Evolutionary conservation across 2,888 invertebrate species (phyloP).

Genomic region (Macrophya alboannulata): DNA sequence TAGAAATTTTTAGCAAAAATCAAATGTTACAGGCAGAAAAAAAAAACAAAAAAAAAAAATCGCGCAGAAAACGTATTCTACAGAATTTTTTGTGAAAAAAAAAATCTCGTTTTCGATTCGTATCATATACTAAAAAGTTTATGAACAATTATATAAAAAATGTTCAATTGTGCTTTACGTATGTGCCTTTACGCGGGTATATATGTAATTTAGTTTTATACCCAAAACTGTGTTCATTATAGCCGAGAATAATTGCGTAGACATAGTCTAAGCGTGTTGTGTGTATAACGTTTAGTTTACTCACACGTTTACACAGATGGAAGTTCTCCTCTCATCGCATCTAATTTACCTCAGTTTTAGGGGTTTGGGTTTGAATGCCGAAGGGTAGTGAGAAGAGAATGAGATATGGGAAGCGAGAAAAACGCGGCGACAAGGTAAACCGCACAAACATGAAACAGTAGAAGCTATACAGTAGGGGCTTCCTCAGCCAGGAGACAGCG

Average conservation of each 20-base stretch:
- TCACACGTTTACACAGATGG: background rate
- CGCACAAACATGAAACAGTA: constrained; percentile 23
- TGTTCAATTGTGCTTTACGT: background rate
- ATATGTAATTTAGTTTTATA: background rate
- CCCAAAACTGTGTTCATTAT: background rate
- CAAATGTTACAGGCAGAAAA: background rate
- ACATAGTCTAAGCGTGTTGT: background rate
- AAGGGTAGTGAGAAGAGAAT: constrained; percentile 11
- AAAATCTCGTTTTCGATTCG: background rate
- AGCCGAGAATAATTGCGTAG: background rate
- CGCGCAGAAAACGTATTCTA: background rate
- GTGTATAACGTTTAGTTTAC: background rate
- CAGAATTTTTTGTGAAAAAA: background rate
- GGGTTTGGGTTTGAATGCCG: background rate
- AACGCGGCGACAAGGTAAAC: constrained; percentile 29
- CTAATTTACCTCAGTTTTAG: background rate
- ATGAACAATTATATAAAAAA: background rate
- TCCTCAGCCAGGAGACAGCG: constrained; percentile 26
- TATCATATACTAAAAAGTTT: background rate
- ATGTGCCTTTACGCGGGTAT: background rate
- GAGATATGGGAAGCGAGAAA: constrained; percentile 12
- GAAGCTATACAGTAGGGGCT: background rate
- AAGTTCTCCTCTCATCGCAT: background rate
- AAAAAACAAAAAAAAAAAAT: background rate
- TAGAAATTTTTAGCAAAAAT: background rate